Evolutionary conservation across 2,797 vertebrate genomes (phyloP).

Genomic region (Galagoides demidoff): DNA sequence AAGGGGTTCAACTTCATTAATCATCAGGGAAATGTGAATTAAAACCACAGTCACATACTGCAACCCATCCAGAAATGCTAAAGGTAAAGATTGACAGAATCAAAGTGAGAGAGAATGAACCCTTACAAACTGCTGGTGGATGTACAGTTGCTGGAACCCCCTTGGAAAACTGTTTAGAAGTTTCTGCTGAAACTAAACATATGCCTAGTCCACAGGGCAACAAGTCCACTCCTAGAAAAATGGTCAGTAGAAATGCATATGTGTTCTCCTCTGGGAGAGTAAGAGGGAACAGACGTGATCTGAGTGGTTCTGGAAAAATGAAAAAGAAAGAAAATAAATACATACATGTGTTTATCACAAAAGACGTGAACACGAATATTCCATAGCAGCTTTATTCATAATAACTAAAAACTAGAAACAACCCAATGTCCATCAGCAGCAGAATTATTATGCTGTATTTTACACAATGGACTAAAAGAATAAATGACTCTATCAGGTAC

Average conservation of each 20-base stretch:
- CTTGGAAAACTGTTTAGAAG: background rate
- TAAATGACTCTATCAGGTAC: background rate
- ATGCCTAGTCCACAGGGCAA: background rate
- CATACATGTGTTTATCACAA: accelerated
- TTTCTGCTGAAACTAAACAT: background rate
- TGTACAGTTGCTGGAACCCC: background rate
- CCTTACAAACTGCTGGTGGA: background rate
- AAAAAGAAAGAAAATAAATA: background rate
- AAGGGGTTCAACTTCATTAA: background rate
- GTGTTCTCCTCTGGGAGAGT: background rate
- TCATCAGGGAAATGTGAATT: background rate
- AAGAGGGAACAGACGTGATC: background rate
- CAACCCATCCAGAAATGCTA: background rate
- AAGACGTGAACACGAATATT: background rate
- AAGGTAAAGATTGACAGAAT: background rate
- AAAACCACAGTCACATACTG: background rate
- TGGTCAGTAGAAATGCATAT: background rate
- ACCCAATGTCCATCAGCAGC: background rate
- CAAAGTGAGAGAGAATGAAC: background rate
- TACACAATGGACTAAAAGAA: background rate
- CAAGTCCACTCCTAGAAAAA: background rate
- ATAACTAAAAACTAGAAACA: background rate
- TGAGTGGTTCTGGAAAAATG: background rate
- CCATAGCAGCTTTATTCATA: background rate
- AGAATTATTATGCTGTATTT: background rate